These are phyloP conservation scores for Poecile atricapillus DNA, from an alignment of 2,113 vertebrate genomes.

Conservation along the genomic window DNA sequence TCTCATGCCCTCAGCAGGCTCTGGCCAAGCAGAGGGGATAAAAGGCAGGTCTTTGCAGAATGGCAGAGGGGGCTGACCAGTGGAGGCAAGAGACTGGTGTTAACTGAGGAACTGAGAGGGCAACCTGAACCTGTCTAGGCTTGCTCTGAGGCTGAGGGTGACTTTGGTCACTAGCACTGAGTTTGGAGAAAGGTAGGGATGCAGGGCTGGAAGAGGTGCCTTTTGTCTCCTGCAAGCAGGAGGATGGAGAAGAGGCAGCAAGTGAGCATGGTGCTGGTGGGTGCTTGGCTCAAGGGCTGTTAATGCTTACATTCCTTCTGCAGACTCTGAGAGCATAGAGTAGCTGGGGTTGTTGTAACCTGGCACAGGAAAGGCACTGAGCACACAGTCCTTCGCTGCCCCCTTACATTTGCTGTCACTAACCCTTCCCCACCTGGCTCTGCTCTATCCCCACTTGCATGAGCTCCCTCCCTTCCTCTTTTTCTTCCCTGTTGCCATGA, in stretches of 20 bases:
- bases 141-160: not conserved
- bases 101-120: not conserved
- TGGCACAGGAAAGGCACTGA: not conserved
- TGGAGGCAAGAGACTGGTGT: not conserved
- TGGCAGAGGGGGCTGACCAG: not conserved
- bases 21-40: not conserved
- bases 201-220: not conserved
- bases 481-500: constrained; percentile 51
- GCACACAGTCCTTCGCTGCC: not conserved
- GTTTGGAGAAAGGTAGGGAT: not conserved
- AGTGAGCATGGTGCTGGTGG: not conserved
- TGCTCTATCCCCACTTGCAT: constrained; percentile 2
- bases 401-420: constrained; percentile 21
- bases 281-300: not conserved
- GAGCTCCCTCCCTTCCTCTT: constrained; percentile 1
- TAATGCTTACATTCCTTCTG: not conserved
- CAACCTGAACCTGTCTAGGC: not conserved
- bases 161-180: not conserved
- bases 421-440: constrained; percentile 23
- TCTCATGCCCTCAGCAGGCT: accelerated
- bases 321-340: not conserved
- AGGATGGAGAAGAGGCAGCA: not conserved
- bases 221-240: not conserved
- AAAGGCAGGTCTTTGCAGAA: not conserved
- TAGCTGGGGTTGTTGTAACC: not conserved